Conservation (phyloP, 2,113 vertebrate genomes). For the Lepus timidus region DNA sequence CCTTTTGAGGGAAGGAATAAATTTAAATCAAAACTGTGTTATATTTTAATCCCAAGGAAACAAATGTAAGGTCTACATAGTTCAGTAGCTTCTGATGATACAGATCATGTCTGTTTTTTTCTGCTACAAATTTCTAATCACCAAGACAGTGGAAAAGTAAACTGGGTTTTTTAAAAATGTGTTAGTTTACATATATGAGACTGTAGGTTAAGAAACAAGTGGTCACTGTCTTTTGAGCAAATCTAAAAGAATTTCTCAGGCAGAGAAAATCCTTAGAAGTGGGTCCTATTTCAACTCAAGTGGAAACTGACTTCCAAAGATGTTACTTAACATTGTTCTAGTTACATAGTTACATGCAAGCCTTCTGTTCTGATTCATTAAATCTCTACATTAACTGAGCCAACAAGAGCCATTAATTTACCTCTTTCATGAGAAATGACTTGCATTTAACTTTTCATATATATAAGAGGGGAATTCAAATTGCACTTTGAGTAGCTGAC, state of each 20-base stretch:
- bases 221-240: background rate
- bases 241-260: conserved; percentile 11
- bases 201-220: background rate
- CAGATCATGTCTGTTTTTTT: background rate
- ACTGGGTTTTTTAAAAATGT: conserved; percentile 3
- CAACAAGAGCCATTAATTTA: background rate
- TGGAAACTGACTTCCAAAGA: background rate
- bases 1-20: background rate
- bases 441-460: background rate
- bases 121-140: background rate
- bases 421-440: background rate
- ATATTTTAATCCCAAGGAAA: conserved; percentile 12
- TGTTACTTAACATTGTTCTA: background rate
- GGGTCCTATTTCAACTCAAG: background rate
- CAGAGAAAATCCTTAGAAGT: conserved; percentile 8
- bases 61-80: background rate
- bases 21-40: background rate
- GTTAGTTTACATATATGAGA: background rate
- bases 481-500: background rate
- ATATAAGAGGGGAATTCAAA: background rate
- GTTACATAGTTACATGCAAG: background rate
- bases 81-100: background rate
- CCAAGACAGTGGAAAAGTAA: background rate
- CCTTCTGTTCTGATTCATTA: background rate
- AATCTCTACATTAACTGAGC: background rate